Base-by-base conservation (phyloP, 2,113 vertebrate species). In the Etia nguti region DNA sequence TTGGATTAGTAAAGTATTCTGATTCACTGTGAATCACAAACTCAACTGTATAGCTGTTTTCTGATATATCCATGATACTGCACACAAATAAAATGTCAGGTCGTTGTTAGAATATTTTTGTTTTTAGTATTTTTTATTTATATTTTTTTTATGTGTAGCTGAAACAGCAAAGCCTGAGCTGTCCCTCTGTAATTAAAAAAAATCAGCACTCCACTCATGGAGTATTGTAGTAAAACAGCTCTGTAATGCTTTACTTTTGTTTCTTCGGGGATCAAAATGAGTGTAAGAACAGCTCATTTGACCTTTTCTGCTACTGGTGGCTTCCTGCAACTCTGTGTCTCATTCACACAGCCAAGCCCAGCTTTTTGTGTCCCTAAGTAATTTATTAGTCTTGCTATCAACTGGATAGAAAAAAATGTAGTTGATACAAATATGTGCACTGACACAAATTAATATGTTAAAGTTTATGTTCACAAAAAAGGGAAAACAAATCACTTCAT, bases 391-490 rank as follows among this genome's bases (percentile, higher is more conserved):
- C 31, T 12, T 65, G 10, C 60, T 38, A 0, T 38, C 60, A 65
- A n/a, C 10, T 65, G 10, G 18, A 65, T 38, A 4, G 0, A n/a
- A 34, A 31, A 34, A 65, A 65, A 22, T 22, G 20, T 38, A 38
- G 60, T 65, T 0, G 20, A 41, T 68, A 41, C 34, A 65, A 1
- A 65, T 38, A 5, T 65, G 6, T 70, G 12, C 36, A 0, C n/a
- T 41, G 65, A 70, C 36, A 43, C 36, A 43, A 70, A 43, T 0
- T 9, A 16, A 24, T 70, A 24, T 70, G 36, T 43, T 41, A 24
- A 70, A 70, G 36, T 70, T 43, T 41, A 6, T 70, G 36, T 68
- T 68, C 20, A 68, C 62, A 68, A 70, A 24, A 15, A 75, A 75
- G 4, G 5, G 68, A 43, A 43, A 12, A 70, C 15, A 0, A 70